Base-by-base conservation (phyloP, 2,113 vertebrate species). In the Paralichthys olivaceus region DNA sequence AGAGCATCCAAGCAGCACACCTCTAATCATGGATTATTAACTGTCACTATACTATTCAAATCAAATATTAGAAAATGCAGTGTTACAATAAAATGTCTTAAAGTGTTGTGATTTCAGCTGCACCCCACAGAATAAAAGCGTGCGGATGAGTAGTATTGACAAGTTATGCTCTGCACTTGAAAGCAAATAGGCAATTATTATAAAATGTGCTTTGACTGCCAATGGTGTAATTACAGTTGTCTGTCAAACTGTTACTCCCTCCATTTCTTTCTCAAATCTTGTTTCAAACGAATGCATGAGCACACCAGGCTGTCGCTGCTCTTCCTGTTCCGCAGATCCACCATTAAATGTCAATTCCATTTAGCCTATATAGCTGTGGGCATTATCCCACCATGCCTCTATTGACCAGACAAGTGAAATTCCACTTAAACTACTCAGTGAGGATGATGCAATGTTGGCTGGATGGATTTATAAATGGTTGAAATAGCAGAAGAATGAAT, bases 281-380 rank as follows among this genome's bases (percentile, higher is more conserved):
- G 26, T 26, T 37, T 79, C 65, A 77, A 19, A 72, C 43, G 49
- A 37, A 80, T 70, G 56, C 60, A 58, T 43, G 69, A 37, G 17
- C 57, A 77, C 43, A 65, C 61, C 79, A 25, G 1, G 23, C 57
- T 43, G 28, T 25, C 34, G 34, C 32, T 69, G 26, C 55, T 37
- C 19, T 51, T 51, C n/a, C 40, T 9, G 55, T 26, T 22, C 47
- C 25, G 0, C 22, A 32, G 25, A 43, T 40, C 23, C 55, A 7
- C 43, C 63, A 60, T 90, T 67, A 81, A 72, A 78, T 5, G 20
- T 76, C 34, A 77, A 23, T 60, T 77, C 8, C 74, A 77, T 79
- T 83, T 74, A 66, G 51, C 40, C 61, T 19, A 34, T 26, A 23
- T 49, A 67, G 54, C 58, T 23, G 45, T 14, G 20, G 54, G 71